These are phyloP conservation scores for Pseudoatta argentina DNA, from an alignment of 1,140 invertebrate genomes.

Conservation along the genomic window DNA sequence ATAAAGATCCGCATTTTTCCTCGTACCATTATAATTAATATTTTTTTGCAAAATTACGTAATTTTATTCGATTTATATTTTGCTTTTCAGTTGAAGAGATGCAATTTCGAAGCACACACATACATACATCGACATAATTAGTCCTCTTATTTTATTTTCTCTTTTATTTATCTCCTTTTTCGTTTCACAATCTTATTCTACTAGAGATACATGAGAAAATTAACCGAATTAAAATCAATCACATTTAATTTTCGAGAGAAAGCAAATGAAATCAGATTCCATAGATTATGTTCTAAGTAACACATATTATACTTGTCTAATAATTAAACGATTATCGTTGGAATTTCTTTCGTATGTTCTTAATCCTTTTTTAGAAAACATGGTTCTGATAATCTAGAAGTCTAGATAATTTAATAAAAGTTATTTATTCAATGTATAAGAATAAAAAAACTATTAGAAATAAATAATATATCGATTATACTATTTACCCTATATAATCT, in stretches of 20 bases:
- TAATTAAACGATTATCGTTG: too few species aligned
- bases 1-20: conserved; percentile 17
- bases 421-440: background rate
- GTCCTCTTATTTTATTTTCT: background rate
- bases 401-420: background rate
- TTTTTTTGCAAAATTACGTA: background rate
- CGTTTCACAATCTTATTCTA: background rate
- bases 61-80: conserved; percentile 6
- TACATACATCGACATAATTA: background rate
- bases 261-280: background rate
- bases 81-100: background rate
- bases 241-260: background rate
- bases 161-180: background rate
- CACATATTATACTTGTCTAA: too few species aligned
- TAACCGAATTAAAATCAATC: background rate
- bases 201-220: background rate
- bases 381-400: too few species aligned
- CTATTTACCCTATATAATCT: background rate
- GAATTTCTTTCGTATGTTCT: too few species aligned
- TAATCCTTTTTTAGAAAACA: too few species aligned
- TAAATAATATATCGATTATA: background rate
- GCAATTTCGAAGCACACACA: background rate
- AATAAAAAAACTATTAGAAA: background rate
- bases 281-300: too few species aligned
- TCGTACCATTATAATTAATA: background rate